Conservation (phyloP, 2,113 vertebrate genomes). For the Aegithalos caudatus region DNA sequence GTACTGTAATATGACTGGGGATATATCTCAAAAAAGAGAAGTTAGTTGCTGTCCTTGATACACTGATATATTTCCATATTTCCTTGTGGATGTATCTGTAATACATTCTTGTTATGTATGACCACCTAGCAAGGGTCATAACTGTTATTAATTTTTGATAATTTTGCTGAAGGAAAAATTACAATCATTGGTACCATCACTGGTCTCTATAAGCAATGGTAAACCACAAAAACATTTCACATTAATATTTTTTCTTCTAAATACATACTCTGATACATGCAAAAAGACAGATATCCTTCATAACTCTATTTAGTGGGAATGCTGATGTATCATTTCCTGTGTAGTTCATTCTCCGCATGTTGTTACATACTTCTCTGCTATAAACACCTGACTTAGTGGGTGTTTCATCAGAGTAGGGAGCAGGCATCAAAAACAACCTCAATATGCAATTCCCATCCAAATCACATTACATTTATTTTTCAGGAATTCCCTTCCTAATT, state of each 20-base stretch:
- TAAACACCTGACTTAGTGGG: not conserved
- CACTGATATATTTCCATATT: accelerated
- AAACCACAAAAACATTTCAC: not conserved
- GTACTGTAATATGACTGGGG: not conserved
- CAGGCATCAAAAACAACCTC: not conserved
- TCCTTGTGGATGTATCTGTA: not conserved
- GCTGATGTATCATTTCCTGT: not conserved
- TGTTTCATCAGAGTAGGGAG: not conserved
- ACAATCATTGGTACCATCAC: too few relatives aligned
- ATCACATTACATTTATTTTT: not conserved
- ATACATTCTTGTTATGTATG: not conserved
- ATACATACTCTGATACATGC: not conserved
- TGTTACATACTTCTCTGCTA: not conserved
- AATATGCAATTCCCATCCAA: not conserved
- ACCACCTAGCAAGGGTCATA: not conserved
- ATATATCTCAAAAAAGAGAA: not conserved
- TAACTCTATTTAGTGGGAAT: not conserved
- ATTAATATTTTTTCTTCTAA: not conserved
- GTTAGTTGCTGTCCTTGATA: not conserved
- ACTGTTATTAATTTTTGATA: not conserved
- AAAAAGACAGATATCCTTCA: not conserved
- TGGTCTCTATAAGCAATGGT: not conserved
- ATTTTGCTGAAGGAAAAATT: not conserved
- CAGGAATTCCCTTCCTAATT: not conserved
- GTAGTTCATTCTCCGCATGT: not conserved